phyloP scores from a whole-genome alignment of 2,888 invertebrate species.

The Ichneumoninae sp. region DNA sequence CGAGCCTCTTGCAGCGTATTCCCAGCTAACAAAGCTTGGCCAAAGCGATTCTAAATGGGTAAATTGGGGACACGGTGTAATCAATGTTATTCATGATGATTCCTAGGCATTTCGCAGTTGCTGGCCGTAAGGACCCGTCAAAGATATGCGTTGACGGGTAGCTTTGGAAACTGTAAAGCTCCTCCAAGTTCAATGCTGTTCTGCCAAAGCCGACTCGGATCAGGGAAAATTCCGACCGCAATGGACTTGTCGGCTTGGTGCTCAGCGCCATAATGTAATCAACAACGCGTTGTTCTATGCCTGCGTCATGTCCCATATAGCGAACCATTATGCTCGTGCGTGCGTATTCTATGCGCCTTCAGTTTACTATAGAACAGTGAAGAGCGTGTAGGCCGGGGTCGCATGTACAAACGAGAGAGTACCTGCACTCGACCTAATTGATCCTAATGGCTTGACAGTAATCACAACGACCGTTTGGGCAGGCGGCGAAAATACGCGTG shows the following conservation, averaged over 20 bases:
- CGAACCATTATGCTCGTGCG: background rate
- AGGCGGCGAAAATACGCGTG: slow-evolving; percentile 28
- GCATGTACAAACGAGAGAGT: slow-evolving; percentile 33
- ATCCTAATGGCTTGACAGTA: slow-evolving; percentile 51
- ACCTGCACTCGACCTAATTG: slow-evolving; percentile 56
- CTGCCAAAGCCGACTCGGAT: background rate
- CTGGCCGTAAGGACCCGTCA: background rate
- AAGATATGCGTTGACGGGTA: background rate
- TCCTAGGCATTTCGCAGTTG: background rate
- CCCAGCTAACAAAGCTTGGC: background rate
- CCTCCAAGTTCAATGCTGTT: background rate
- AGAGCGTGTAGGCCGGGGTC: slow-evolving; percentile 23
- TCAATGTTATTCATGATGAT: background rate
- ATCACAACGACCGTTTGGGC: slow-evolving; percentile 43
- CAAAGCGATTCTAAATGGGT: background rate
- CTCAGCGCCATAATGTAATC: slow-evolving; percentile 13
- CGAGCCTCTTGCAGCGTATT: background rate
- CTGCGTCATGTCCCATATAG: background rate
- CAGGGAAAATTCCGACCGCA: background rate
- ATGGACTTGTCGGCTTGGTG: background rate
- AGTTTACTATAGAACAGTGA: background rate
- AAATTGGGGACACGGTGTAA: background rate
- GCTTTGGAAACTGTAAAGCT: background rate
- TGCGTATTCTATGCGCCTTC: background rate
- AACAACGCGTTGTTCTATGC: slow-evolving; percentile 26